Base-by-base conservation (phyloP, 2,797 vertebrate species). In the Eulemur albifrons region DNA sequence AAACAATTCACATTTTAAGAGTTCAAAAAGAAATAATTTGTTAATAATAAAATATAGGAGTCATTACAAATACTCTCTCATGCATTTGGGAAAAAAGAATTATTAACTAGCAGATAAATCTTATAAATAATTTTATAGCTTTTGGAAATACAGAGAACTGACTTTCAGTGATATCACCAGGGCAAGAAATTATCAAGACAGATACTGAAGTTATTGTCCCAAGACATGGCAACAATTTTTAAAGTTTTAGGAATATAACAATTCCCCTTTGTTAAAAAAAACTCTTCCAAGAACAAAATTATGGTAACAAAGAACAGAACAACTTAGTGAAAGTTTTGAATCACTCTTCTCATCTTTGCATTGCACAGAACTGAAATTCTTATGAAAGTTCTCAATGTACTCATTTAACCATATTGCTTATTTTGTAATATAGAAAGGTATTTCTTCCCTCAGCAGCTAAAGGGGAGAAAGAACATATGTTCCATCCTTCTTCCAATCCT, bases 141-240 rank as follows among this genome's bases (percentile, higher is more conserved):
- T 88, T 72, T 27, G 17, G 48, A 38, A 90, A 85, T 52, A 50
- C 18, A 85, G 59, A 70, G 57, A 88, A 48, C 65, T 48, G 43
- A 50, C 35, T 88, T 92, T 69, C 23, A 25, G 3, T 18, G 20
- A 4, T 38, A 76, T 90, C 45, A 17, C n/a, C 7, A 35, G 35
- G 10, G 27, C 13, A 90, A 92, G 79, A 85, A 95, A 92, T 92
- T 54, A 75, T 82, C 80, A 89, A 76, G 43, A 86, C 67, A 88
- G 38, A 92, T 50, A 43, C 38, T 96, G n/a, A 94, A 82, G 72
- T 85, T 79, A 72, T 80, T 94, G 79, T 75, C 48, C 61, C 45
- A 84, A 92, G 52, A 65, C 13, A 73, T 11, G 17, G 94, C 82
- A 96, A 93, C 20, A 96, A 85, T 35, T 40, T 76, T 2, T 48